Percentiles rank a stretch among this genome's conserved stretches.
Evolutionary conservation across 1,140 invertebrate genomes (phyloP).

Genomic region (Nomia melanderi): DNA sequence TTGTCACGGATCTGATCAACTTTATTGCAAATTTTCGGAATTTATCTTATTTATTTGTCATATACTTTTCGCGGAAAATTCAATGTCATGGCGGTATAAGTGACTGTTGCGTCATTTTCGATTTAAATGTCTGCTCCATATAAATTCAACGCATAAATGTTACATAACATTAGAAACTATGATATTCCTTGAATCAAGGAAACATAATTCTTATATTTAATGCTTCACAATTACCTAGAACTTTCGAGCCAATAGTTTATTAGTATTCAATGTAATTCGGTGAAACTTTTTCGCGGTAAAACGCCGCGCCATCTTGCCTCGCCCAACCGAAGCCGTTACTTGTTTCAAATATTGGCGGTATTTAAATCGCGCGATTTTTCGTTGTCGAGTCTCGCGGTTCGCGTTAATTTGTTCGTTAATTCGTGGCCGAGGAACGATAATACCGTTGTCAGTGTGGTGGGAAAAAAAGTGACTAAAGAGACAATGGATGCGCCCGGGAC

Average conservation of each 20-base stretch:
- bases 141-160: too few species aligned
- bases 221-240: background rate
- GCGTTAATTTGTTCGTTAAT: background rate
- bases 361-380: background rate
- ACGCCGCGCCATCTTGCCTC: background rate
- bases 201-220: too few species aligned
- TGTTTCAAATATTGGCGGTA: background rate
- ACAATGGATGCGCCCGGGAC: background rate
- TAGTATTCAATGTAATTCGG: background rate
- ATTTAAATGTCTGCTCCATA: background rate
- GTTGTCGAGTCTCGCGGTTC: background rate
- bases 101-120: background rate
- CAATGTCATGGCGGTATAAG: background rate
- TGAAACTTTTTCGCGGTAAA: background rate
- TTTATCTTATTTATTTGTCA: background rate
- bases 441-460: background rate
- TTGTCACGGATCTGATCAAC: background rate
- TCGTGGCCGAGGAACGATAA: background rate
- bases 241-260: background rate
- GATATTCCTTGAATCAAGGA: too few species aligned
- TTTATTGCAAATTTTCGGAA: background rate
- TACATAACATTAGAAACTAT: too few species aligned
- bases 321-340: constrained; percentile 1
- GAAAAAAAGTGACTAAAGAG: background rate
- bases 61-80: background rate